Percentiles rank a stretch among this genome's conserved stretches.
phyloP scores from a whole-genome alignment of 2,113 vertebrate species.

The Butorides virescens region DNA sequence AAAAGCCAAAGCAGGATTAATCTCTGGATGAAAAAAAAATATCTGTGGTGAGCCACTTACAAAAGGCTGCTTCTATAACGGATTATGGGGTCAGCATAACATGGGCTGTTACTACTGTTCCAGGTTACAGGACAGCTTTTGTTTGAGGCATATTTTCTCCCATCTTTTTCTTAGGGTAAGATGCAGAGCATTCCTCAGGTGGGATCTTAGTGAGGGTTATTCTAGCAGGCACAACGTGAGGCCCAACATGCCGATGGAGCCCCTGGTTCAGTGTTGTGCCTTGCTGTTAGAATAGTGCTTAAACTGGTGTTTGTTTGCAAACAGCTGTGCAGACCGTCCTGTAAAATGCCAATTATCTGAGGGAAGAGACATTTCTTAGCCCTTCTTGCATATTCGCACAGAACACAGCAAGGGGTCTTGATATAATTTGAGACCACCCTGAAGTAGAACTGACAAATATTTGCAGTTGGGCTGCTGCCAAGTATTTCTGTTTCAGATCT shows the following conservation, averaged over 20 bases:
- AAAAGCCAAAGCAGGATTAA: background rate
- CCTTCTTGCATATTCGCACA: background rate
- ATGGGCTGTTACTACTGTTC: background rate
- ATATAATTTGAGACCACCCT: background rate
- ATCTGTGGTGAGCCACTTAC: background rate
- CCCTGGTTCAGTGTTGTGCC: background rate
- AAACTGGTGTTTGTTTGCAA: background rate
- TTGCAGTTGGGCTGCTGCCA: background rate
- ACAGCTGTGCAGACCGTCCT: background rate
- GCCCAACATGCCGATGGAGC: rapidly evolving
- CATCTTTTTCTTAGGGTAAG: background rate
- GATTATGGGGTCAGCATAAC: background rate
- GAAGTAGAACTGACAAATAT: background rate
- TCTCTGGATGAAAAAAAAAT: background rate
- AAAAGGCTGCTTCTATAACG: background rate
- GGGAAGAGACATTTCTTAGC: background rate
- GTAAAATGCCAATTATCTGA: background rate
- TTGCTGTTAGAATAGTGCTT: background rate
- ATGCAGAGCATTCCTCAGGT: background rate
- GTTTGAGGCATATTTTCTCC: background rate
- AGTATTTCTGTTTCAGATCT: background rate
- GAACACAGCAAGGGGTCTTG: background rate
- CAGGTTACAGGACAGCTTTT: background rate
- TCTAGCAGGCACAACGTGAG: background rate
- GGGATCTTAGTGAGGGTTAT: background rate